phyloP scores from a whole-genome alignment of 2,797 vertebrate species.

The Parambassis ranga region DNA sequence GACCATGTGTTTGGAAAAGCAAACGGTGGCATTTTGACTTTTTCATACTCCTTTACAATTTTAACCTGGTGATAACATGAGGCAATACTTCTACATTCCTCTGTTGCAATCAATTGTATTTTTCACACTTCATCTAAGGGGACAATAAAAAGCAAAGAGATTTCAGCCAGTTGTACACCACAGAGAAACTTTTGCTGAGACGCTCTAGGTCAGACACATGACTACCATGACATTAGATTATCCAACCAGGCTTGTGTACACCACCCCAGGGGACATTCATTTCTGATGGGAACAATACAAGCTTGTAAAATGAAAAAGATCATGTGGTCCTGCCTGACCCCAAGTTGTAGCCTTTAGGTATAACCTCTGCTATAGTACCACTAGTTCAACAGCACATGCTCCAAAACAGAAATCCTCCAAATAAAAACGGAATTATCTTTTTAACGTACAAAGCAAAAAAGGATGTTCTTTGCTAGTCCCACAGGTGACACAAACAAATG shows the following conservation, averaged over 20 bases:
- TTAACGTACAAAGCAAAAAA: not conserved
- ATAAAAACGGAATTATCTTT: no score
- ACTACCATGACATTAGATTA: conserved; percentile 59
- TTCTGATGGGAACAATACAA: conserved; percentile 53
- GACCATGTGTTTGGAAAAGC: conserved; percentile 1
- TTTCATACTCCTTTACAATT: conserved; percentile 57
- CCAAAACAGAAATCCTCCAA: not conserved
- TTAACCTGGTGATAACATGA: conserved; percentile 13
- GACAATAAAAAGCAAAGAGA: conserved; percentile 6
- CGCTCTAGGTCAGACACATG: conserved; percentile 53
- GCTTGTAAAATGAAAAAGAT: conserved; percentile 47
- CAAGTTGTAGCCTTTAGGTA: conserved; percentile 40
- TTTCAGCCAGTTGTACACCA: conserved; percentile 3
- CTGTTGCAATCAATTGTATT: conserved; percentile 16
- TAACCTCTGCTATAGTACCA: not conserved
- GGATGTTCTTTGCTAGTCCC: conserved; percentile 2
- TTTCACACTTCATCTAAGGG: conserved; percentile 2
- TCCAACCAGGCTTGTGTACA: conserved; percentile 21
- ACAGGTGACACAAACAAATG: not conserved
- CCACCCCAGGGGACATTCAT: conserved; percentile 4
- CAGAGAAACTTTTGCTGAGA: not conserved
- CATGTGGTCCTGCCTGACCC: conserved; percentile 56
- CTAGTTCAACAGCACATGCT: conserved; percentile 19
- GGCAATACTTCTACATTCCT: conserved; percentile 4
- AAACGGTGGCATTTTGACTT: conserved; percentile 37